phyloP scores from a whole-genome alignment of 2,797 vertebrate species.

The Coccyzus lansbergi region DNA sequence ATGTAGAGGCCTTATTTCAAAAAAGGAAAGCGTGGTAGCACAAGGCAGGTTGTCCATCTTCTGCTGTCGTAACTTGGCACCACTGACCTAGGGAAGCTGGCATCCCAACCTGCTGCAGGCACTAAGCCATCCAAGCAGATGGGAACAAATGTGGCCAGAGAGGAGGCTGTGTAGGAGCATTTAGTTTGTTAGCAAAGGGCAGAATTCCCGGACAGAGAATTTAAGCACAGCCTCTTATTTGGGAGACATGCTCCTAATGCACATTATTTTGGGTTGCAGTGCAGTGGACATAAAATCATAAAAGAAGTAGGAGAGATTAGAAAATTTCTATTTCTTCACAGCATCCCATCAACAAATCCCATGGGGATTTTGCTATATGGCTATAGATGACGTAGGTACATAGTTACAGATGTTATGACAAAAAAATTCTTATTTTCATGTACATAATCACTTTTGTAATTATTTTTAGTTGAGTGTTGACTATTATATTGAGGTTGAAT shows the following conservation, averaged over 20 bases:
- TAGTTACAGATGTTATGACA: background rate
- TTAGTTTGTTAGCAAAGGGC: slow-evolving; percentile 80
- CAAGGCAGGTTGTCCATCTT: slow-evolving; percentile 75
- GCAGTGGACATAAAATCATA: background rate
- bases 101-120: slow-evolving; percentile 72
- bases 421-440: background rate
- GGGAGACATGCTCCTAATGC: slow-evolving; percentile 41
- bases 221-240: slow-evolving; percentile 67
- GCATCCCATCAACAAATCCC: background rate
- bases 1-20: slow-evolving; percentile 9
- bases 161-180: slow-evolving; percentile 77
- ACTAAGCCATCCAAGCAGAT: slow-evolving; percentile 79
- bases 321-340: background rate
- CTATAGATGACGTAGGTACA: background rate
- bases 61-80: slow-evolving; percentile 76
- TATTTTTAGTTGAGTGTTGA: background rate
- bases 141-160: slow-evolving; percentile 73
- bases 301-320: background rate
- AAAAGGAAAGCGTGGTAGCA: slow-evolving; percentile 59
- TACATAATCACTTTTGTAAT: background rate
- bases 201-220: slow-evolving; percentile 72
- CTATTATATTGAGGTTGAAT: background rate
- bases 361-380: background rate
- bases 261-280: background rate
- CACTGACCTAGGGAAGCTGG: slow-evolving; percentile 77